Conservation (phyloP, 2,113 vertebrate genomes). For the Marcusenius ussheri region DNA sequence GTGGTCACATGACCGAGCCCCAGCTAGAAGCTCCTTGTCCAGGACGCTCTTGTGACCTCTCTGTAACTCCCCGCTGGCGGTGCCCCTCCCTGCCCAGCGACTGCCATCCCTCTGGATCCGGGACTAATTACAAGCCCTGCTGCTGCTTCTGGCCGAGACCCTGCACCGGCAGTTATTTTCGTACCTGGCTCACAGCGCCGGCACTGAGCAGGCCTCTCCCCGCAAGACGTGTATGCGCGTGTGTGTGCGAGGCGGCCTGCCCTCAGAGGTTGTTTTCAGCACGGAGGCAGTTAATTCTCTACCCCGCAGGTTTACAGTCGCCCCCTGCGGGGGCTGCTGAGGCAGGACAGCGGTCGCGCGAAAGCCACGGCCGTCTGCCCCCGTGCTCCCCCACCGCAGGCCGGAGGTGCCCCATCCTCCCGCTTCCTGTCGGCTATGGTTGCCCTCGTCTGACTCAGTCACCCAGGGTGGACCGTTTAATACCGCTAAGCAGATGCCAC, state of each 20-base stretch:
- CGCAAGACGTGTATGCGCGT: not conserved
- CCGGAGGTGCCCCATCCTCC: not conserved
- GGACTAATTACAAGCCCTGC: conserved; percentile 13
- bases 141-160: not conserved
- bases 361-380: not conserved
- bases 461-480: not conserved
- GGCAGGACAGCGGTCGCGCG: not conserved
- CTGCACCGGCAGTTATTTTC: not conserved
- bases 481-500: not conserved
- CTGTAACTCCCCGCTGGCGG: not conserved
- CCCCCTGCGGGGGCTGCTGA: not conserved
- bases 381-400: not conserved
- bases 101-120: conserved; percentile 5
- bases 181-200: not conserved
- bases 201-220: not conserved
- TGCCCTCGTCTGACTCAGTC: not conserved
- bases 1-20: not conserved
- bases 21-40: not conserved
- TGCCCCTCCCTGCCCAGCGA: not conserved
- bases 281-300: not conserved
- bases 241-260: not conserved
- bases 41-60: not conserved
- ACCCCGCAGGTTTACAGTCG: not conserved
- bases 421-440: not conserved
- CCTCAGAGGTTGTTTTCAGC: not conserved